Evolutionary conservation across 2,888 invertebrate species (phyloP), one percentile per base, ranked within the genome.

Genomic region (Lepidocyrtoides sp.): DNA sequence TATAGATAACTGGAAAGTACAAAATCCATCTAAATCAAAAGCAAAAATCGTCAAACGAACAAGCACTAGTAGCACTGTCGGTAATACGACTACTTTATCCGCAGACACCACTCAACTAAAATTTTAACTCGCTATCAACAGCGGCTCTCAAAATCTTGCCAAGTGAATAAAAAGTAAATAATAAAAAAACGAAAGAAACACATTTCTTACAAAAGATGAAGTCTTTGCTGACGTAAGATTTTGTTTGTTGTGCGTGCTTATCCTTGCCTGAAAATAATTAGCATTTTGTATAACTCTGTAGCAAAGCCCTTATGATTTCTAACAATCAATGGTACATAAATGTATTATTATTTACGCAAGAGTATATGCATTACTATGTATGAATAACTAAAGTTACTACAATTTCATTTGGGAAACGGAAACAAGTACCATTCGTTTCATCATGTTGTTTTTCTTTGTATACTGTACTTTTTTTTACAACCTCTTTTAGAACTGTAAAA

Each of bases 1-100:
- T n/a, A n/a, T 44, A 89, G 89, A 83, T 17, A 57, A 83, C 10
- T 72, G 83, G 83, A n/a, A n/a, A n/a, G n/a, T n/a, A n/a, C n/a
- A 89, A 83, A 48, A 54, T 36, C 20, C 26, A 17, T 32, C 12
- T 14, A n/a, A 32, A 82, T 14, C 41, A 29, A 36, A 82, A 63
- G 20, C 41, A 17, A 57, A 60, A 60, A 3, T 17, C 4, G 1
- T 10, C 23, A 75, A 23, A 48, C 44, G 26, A 63, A 14, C 23
- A 20, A 75, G 75, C 26, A 48, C 20, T 14, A 14, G n/a, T 0
- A 8, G n/a, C n/a, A n/a, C n/a, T n/a, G n/a, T n/a, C n/a, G n/a
- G n/a, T n/a, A n/a, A n/a, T n/a, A n/a, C n/a, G n/a, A n/a, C n/a
- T n/a, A n/a, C n/a, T n/a, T n/a, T n/a, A n/a, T n/a, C n/a, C n/a